These are phyloP conservation scores for Suncus etruscus DNA, from an alignment of 2,113 vertebrate species.

Conservation along the genomic window DNA sequence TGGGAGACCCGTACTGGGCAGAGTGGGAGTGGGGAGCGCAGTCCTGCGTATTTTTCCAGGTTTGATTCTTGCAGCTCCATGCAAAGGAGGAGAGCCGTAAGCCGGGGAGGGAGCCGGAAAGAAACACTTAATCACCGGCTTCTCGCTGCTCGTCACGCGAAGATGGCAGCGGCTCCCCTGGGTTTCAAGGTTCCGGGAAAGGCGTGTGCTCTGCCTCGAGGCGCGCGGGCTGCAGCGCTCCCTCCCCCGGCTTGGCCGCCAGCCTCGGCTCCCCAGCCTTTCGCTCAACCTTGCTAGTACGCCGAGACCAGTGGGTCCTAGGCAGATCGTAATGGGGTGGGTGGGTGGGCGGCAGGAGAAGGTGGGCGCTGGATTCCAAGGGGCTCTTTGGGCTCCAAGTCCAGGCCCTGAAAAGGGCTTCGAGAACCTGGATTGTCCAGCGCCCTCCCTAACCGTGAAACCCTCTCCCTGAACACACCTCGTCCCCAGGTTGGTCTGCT, in stretches of 20 bases:
- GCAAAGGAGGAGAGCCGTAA: constrained; percentile 71
- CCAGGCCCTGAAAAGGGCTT: not conserved
- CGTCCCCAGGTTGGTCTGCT: not conserved
- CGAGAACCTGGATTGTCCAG: not conserved
- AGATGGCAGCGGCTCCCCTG: constrained; percentile 82
- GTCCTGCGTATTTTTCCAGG: not conserved
- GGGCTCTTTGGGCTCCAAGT: not conserved
- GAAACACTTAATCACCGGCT: constrained; percentile 81
- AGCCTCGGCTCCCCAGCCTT: not conserved
- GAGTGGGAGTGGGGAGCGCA: not conserved
- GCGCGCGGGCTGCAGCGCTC: constrained; percentile 55
- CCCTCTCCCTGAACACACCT: not conserved
- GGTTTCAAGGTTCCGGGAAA: constrained; percentile 82
- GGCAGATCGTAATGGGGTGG: too few species aligned
- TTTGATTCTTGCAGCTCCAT: constrained; percentile 62
- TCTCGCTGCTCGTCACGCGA: constrained; percentile 79
- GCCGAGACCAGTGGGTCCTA: not conserved
- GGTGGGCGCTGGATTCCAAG: not conserved
- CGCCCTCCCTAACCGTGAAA: not conserved
- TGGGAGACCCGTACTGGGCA: not conserved
- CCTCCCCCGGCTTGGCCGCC: constrained; percentile 39
- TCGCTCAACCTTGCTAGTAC: not conserved
- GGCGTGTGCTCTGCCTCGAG: constrained; percentile 75
- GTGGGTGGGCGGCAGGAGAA: too few species aligned
- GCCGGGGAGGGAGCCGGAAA: constrained; percentile 76